phyloP scores from a whole-genome alignment of 1,140 invertebrate species.

The Lineus longissimus region DNA sequence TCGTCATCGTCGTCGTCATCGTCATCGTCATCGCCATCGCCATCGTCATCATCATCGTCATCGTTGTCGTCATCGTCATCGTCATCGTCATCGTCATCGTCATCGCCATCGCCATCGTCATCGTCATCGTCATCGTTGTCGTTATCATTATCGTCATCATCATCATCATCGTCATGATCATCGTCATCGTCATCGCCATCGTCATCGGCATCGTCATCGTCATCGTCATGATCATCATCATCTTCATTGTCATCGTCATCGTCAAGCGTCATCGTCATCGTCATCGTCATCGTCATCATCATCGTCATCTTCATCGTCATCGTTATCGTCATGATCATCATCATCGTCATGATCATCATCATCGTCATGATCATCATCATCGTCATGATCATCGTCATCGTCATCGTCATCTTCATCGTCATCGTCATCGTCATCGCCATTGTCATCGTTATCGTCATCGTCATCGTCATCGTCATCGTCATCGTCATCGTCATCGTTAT shows the following conservation, averaged over 20 bases:
- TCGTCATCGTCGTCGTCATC: constrained; percentile 1
- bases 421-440: neutral
- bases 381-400: too few relatives aligned
- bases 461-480: neutral
- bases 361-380: too few relatives aligned
- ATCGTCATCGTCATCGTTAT: neutral
- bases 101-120: constrained; percentile 27
- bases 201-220: too few relatives aligned
- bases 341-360: too few relatives aligned
- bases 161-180: too few relatives aligned
- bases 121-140: constrained; percentile 11
- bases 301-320: neutral
- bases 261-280: too few relatives aligned
- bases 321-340: too few relatives aligned
- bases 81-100: constrained; percentile 23
- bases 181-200: too few relatives aligned
- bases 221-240: too few relatives aligned
- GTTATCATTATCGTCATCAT: neutral
- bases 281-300: constrained; percentile 9
- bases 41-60: too few relatives aligned
- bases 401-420: neutral
- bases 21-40: constrained; percentile 3
- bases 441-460: neutral
- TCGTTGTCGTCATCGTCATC: constrained; percentile 18
- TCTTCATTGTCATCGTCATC: too few relatives aligned